Evolutionary conservation across 2,888 invertebrate species (phyloP).

Genomic region (Lochmaea capreae): DNA sequence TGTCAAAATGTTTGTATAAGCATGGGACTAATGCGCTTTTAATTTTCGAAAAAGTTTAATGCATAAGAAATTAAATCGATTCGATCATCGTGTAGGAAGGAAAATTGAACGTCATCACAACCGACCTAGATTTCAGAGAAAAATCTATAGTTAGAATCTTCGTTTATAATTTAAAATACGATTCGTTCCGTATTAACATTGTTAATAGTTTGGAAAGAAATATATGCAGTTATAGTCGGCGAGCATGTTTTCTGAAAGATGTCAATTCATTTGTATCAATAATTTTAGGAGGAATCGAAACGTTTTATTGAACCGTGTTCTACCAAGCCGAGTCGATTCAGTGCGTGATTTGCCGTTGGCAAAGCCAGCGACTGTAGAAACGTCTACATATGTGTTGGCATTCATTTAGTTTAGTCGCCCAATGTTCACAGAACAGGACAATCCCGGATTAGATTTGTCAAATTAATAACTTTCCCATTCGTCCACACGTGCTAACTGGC

Average conservation of each 20-base stretch:
- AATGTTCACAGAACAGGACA: too few species aligned
- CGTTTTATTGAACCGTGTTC: too few species aligned
- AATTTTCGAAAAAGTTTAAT: conserved; percentile 1
- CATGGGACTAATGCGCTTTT: neutral
- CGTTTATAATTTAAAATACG: conserved; percentile 4
- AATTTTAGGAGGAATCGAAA: too few species aligned
- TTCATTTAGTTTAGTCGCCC: too few species aligned
- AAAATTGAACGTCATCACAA: conserved; percentile 1
- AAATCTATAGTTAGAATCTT: conserved; percentile 12
- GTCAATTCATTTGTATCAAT: neutral
- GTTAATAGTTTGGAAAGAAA: conserved; percentile 1
- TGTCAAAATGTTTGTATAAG: neutral
- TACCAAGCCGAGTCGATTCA: too few species aligned
- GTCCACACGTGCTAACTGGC: too few species aligned
- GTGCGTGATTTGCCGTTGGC: too few species aligned
- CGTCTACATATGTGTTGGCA: too few species aligned
- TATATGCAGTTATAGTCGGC: neutral
- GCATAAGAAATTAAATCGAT: neutral
- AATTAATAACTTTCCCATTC: too few species aligned
- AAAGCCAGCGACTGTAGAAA: too few species aligned
- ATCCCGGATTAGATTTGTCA: too few species aligned
- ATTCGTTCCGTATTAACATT: neutral
- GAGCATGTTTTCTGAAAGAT: neutral
- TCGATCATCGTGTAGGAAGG: conserved; percentile 1
- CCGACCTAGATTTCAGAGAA: conserved; percentile 4